Percentiles rank a stretch among this genome's conserved stretches.
Conservation (phyloP, 2,113 vertebrate genomes). For the Hassar affinis region DNA sequence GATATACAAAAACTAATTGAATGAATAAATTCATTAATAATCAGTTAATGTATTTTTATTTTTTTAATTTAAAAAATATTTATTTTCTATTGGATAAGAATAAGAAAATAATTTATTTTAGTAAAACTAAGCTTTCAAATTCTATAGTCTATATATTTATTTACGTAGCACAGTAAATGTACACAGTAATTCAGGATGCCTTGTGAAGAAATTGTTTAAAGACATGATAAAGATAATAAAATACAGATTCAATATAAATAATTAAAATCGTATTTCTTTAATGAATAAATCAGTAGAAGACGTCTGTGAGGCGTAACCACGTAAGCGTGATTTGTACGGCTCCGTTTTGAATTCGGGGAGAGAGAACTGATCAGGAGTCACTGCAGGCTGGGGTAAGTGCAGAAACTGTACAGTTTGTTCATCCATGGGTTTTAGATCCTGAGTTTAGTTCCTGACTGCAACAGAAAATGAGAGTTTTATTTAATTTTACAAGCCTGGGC, state of each 20-base stretch:
- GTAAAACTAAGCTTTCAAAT: background rate
- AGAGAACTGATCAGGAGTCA: background rate
- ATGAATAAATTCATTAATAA: background rate
- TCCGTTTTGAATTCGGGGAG: background rate
- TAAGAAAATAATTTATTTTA: too few species aligned
- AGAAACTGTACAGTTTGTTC: conserved; percentile 60
- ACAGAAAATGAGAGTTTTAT: conserved; percentile 64
- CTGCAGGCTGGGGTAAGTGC: conserved; percentile 41
- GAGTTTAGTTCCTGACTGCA: conserved; percentile 61
- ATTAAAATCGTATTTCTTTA: background rate
- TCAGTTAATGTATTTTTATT: background rate
- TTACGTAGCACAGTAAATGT: background rate
- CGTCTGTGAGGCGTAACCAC: conserved; percentile 7
- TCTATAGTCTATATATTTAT: too few species aligned
- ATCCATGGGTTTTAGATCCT: conserved; percentile 65
- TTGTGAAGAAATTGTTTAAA: background rate
- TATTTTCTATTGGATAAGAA: too few species aligned
- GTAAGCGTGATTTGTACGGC: conserved; percentile 15
- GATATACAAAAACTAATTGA: too few species aligned
- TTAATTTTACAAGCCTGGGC: conserved; percentile 44
- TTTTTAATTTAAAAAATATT: background rate
- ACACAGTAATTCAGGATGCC: background rate
- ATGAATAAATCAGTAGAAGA: background rate
- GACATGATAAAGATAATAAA: background rate
- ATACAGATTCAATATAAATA: too few species aligned